A percentile compares a stretch with the other conserved stretches of the same genome.
phyloP scores from a whole-genome alignment of 2,888 invertebrate genomes.

The Eupithecia centaureata region DNA sequence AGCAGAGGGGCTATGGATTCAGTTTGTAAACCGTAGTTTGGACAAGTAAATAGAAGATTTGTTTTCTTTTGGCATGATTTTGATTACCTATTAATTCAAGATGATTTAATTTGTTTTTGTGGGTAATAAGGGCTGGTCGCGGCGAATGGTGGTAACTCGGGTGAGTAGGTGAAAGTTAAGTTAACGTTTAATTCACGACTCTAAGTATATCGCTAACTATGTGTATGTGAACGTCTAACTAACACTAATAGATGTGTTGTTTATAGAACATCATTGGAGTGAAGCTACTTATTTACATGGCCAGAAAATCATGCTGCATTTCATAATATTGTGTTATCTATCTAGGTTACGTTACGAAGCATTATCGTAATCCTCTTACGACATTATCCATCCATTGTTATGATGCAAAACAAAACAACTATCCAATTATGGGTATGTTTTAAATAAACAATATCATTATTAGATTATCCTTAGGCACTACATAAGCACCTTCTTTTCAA shows the following conservation, averaged over 20 bases:
- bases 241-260: slow-evolving; percentile 44
- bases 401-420: not conserved
- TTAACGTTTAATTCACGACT: slow-evolving; percentile 58
- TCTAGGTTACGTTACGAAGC: slow-evolving; percentile 5
- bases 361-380: not conserved
- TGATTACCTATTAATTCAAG: slow-evolving; percentile 56
- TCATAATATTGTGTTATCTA: slow-evolving; percentile 11
- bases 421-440: not conserved
- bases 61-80: slow-evolving; percentile 51
- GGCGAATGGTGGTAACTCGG: slow-evolving; percentile 68
- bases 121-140: slow-evolving; percentile 75
- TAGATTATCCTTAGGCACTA: too few relatives aligned
- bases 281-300: not conserved
- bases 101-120: slow-evolving; percentile 69
- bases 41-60: slow-evolving; percentile 6
- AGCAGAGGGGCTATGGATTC: slow-evolving; percentile 38
- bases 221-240: slow-evolving; percentile 62
- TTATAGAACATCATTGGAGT: slow-evolving; percentile 25
- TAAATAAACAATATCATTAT: too few relatives aligned
- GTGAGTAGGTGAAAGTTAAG: slow-evolving; percentile 70
- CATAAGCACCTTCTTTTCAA: too few relatives aligned
- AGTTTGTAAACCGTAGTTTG: slow-evolving; percentile 28
- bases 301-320: not conserved
- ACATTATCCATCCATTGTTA: not conserved
- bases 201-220: slow-evolving; percentile 54